Evolutionary conservation across 2,113 vertebrate species (phyloP), one percentile per base, ranked within the genome.

Genomic region (Saimiri boliviensis): DNA sequence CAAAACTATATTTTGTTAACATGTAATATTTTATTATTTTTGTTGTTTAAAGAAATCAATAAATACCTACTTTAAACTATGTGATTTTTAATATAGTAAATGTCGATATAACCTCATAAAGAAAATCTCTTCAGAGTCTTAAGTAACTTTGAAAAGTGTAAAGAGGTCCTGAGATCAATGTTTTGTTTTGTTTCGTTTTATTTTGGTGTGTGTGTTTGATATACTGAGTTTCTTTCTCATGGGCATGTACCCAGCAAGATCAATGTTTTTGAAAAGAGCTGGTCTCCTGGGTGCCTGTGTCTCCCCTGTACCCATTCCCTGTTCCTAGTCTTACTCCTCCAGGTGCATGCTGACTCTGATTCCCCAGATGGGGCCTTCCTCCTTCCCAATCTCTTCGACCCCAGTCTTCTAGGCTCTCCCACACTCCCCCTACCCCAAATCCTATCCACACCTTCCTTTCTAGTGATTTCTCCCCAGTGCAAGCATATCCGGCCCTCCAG

Each of bases 1-100:
- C 23, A 60, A 85, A 95, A 90, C 73, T 35, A 20, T 73, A 37
- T 70, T 83, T 85, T 63, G 25, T 63, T 88, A 92, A 82, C 63
- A 60, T 60, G 60, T 37, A 47, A 89, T 93, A 86, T 1, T 88
- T 96, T 93, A 83, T 92, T 74, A 42, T 70, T 96, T 92, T 93
- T 90, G 79, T 93, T 87, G 96, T 90, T 87, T 49, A 73, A 92
- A n/a, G 20, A 25, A 73, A 56, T 92, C 13, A 49, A 52, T 49
- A 42, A 91, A 66, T 47, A 49, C 0, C 25, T 86, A 77, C 25
- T 84, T 91, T 74, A 92, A 93, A 91, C 45, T 95, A 21, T 68
- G 84, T 94, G 30, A 84, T 66, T 81, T 95, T 60, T 79, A 85
- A 35, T 71, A 32, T 5, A 63, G 37, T 79, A 52, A 82, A 58